Base-by-base conservation (phyloP, 2,888 invertebrate genomes). In the Brachyopa scutellaris region DNA sequence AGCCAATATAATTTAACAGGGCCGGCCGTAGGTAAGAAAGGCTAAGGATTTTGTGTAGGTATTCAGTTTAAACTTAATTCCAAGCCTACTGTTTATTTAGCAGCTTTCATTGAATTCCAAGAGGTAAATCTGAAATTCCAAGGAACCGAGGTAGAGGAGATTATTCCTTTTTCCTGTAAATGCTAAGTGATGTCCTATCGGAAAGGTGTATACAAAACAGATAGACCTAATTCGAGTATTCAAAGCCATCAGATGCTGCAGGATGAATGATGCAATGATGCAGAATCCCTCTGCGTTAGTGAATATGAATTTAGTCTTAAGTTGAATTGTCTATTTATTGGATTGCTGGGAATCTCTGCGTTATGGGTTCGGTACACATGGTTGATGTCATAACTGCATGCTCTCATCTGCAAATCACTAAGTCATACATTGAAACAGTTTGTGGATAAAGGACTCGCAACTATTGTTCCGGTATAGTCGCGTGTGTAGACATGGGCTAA, bases 1-100 rank as follows among this genome's bases (percentile, higher is more conserved):
- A 59, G 59, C 59, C 59, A 59, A 70, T 70, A 70, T 21, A 21
- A 23, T 70, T 49, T 5, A 59, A 57, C 11, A 72, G 72, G 17
- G 55, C 15, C n/a, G n/a, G n/a, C n/a, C n/a, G n/a, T n/a, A n/a
- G 8, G 38, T 26, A 59, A n/a, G n/a, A n/a, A 49, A 49, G 29
- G 31, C 47, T 3, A 51, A 62, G 62, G 72, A 78, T 47, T 59
- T 67, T 61, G 38, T 61, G 40, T 55, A 55, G 19, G n/a, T n/a
- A n/a, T n/a, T n/a, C n/a, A 61, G 36, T 55, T 67, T 55, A 66
- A 73, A 67, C 72, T 79, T 67, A 79, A 79, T 79, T 79, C 62
- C 29, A 21, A 73, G 55, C 38, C 67, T 49, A 79, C 73, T 79
- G 79, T 79, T 79, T 79, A 64, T 57, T 53, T 67, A 79, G 47